Evolutionary conservation across 2,888 invertebrate genomes (phyloP), one percentile per base, ranked within the genome.

Genomic region (Priocnemis perturbator): DNA sequence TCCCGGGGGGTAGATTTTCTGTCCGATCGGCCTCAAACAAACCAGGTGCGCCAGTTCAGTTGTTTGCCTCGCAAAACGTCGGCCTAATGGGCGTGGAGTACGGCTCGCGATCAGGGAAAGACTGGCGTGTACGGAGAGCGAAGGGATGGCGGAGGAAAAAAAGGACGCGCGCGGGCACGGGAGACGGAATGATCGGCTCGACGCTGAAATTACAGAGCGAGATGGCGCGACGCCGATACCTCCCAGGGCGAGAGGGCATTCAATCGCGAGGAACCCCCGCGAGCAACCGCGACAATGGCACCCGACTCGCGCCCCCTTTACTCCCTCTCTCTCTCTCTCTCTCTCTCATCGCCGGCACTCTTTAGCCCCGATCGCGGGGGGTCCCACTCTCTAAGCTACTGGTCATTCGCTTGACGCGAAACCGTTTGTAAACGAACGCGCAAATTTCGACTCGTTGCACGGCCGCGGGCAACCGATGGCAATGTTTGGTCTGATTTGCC

Each of bases 191-290:
- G 77, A 85, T 79, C 79, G 79, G 79, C 67, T 85, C 83, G 85
- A 83, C 80, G 82, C 81, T 83, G 83, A 88, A 87, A 87, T 87
- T 87, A 87, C 83, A 86, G 85, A 86, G 87, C 82, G 78, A 71
- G 74, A 79, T 69, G 79, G 82, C 84, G 87, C 83, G 86, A 86
- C 83, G 86, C 44, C 79, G 79, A 85, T 86, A 85, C 88, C 88
- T 87, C 88, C 88, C 87, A 87, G 87, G 82, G 87, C 81, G 86
- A 81, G 78, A 67, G 79, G 76, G 82, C 77, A 87, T 88, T 88
- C 83, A 87, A 78, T 79, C 82, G 83, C 78, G 79, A 60, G 71
- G 74, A 76, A 83, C 79, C 81, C 81, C 83, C 83, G 83, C 83
- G 81, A 81, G 78, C 74, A 74, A 73, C 75, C 81, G 79, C 81